Percentiles rank a stretch among this genome's conserved stretches.
phyloP scores from a whole-genome alignment of 2,797 vertebrate species.

The Thamnophis elegans region DNA sequence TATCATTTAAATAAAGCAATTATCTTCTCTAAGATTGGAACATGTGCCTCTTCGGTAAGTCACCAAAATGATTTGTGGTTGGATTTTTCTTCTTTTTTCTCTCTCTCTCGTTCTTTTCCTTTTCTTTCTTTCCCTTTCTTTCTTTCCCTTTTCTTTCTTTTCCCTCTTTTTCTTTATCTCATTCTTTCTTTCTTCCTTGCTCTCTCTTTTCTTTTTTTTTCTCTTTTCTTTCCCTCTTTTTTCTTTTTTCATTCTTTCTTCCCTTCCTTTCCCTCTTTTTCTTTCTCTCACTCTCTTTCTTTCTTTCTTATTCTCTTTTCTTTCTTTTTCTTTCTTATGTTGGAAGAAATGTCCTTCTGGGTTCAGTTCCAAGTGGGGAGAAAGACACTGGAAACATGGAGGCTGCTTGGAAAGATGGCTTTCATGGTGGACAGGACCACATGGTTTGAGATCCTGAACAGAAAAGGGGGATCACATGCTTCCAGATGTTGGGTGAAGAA shows the following conservation, averaged over 20 bases:
- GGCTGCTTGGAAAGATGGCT: no score
- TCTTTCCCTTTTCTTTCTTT: neutral
- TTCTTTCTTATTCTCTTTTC: slow-evolving; percentile 25
- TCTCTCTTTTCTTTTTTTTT: no score
- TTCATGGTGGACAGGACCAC: no score
- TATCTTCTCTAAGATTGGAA: slow-evolving; percentile 54
- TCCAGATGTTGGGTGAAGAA: no score
- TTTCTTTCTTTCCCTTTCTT: slow-evolving; percentile 24
- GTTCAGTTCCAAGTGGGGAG: no score
- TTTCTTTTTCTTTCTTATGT: no score
- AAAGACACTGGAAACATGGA: no score
- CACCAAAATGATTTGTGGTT: slow-evolving; percentile 51
- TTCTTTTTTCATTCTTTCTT: slow-evolving; percentile 2
- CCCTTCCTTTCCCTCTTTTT: neutral
- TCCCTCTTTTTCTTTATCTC: neutral
- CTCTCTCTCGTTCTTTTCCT: slow-evolving; percentile 1
- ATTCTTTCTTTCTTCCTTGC: slow-evolving; percentile 34
- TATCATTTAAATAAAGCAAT: slow-evolving; percentile 64
- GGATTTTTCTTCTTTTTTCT: neutral
- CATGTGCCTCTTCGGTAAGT: slow-evolving; percentile 50
- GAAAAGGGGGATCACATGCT: no score
- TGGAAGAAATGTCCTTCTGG: no score
- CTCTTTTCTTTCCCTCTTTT: slow-evolving; percentile 21
- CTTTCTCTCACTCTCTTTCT: no score
- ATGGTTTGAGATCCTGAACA: no score